Evolutionary conservation across 2,888 invertebrate genomes (phyloP).

Genomic region (Caenorhabditis sp.): DNA sequence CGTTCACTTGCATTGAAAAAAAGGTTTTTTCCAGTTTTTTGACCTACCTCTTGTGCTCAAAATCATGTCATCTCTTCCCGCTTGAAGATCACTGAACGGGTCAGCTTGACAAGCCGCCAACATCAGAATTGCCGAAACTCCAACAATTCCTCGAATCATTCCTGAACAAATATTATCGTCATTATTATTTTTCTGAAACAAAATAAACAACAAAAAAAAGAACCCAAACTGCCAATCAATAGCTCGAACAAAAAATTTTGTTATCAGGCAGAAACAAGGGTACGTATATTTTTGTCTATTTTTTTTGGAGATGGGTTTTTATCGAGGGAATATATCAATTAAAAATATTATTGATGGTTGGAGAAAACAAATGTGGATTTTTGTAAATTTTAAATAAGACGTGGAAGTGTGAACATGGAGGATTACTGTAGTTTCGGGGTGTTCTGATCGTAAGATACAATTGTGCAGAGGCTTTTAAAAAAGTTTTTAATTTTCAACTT

Average conservation of each 20-base stretch:
- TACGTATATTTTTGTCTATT: conserved; percentile 1
- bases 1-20: too few species aligned
- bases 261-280: neutral
- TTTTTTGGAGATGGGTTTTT: neutral
- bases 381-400: too few species aligned
- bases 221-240: conserved; percentile 4
- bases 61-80: conserved; percentile 1
- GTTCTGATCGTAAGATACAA: too few species aligned
- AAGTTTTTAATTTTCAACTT: too few species aligned
- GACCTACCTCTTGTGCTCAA: neutral
- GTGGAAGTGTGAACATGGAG: too few species aligned
- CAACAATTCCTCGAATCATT: conserved; percentile 7
- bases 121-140: conserved; percentile 4
- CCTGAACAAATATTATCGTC: too few species aligned
- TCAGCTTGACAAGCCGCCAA: neutral
- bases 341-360: too few species aligned
- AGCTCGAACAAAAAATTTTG: too few species aligned
- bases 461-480: too few species aligned
- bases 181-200: neutral
- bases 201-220: conserved; percentile 6
- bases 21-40: neutral
- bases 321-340: neutral
- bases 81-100: conserved; percentile 1
- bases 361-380: too few species aligned
- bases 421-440: too few species aligned